Evolutionary conservation across 2,113 vertebrate species (phyloP).

Genomic region (Eulemur macaco): DNA sequence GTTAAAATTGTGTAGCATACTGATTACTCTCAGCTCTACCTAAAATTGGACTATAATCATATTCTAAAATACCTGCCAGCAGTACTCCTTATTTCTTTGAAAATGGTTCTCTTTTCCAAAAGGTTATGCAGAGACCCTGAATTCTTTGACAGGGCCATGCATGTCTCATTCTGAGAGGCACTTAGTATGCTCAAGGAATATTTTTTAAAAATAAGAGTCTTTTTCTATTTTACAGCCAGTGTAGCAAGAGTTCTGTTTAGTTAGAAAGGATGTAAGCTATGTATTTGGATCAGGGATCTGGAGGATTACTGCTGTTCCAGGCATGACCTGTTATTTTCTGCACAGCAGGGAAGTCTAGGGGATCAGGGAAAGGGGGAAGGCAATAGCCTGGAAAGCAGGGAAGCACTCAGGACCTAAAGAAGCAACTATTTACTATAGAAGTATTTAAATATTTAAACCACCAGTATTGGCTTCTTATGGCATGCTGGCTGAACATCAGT

Average conservation of each 20-base stretch:
- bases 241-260: not conserved
- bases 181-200: conserved; percentile 20
- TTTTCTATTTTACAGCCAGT: not conserved
- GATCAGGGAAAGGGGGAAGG: not conserved
- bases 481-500: accelerated
- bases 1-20: not conserved
- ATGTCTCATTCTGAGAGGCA: not conserved
- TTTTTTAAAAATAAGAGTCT: conserved; percentile 8
- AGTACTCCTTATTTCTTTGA: conserved; percentile 7
- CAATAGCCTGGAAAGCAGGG: not conserved
- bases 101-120: not conserved
- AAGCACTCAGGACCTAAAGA: too few relatives aligned
- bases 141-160: not conserved
- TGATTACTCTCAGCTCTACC: not conserved
- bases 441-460: not conserved
- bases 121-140: not conserved
- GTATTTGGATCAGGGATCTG: not conserved
- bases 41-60: not conserved
- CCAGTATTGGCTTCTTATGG: not conserved
- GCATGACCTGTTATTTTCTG: not conserved
- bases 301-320: not conserved
- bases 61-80: not conserved
- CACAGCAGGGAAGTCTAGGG: accelerated
- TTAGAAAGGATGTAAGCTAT: not conserved
- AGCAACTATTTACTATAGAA: not conserved